These are phyloP conservation scores for Micropterix aruncella DNA, from an alignment of 2,888 invertebrate genomes.

Conservation along the genomic window DNA sequence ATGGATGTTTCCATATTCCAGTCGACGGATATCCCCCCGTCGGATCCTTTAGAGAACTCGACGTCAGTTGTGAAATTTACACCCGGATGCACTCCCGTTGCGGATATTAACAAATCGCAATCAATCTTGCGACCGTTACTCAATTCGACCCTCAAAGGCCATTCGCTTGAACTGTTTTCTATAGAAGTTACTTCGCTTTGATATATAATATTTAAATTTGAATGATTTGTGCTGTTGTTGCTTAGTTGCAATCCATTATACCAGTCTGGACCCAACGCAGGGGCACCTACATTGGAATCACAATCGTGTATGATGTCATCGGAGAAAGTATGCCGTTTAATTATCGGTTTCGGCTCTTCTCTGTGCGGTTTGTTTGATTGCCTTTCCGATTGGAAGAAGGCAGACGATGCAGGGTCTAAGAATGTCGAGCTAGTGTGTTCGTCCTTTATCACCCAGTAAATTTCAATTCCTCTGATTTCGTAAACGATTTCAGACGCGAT, in stretches of 20 bases:
- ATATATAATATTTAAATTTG: conserved; percentile 45
- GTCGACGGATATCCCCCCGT: conserved; percentile 79
- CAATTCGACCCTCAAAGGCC: conserved; percentile 59
- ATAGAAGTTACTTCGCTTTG: conserved; percentile 39
- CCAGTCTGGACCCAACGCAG: conserved; percentile 97
- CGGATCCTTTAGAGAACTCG: conserved; percentile 38
- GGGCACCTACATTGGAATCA: conserved; percentile 48
- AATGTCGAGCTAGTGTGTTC: conserved; percentile 86
- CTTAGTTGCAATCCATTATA: conserved; percentile 46
- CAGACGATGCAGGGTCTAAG: conserved; percentile 90
- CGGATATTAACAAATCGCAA: conserved; percentile 89
- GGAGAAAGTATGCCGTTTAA: conserved; percentile 54
- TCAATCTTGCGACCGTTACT: conserved; percentile 55
- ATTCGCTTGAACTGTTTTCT: conserved; percentile 26
- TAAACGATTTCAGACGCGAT: conserved; percentile 95
- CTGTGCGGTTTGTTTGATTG: conserved; percentile 19
- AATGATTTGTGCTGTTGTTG: conserved; percentile 35
- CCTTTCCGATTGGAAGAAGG: conserved; percentile 62
- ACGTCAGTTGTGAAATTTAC: conserved; percentile 40
- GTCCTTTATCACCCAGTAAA: conserved; percentile 91
- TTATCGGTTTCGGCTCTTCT: conserved; percentile 17
- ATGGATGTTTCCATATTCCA: conserved; percentile 73
- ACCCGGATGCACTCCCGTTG: conserved; percentile 80
- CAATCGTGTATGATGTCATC: conserved; percentile 33
- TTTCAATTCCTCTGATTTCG: conserved; percentile 70